phyloP scores from a whole-genome alignment of 2,888 invertebrate species.

The Orthosia cruda region DNA sequence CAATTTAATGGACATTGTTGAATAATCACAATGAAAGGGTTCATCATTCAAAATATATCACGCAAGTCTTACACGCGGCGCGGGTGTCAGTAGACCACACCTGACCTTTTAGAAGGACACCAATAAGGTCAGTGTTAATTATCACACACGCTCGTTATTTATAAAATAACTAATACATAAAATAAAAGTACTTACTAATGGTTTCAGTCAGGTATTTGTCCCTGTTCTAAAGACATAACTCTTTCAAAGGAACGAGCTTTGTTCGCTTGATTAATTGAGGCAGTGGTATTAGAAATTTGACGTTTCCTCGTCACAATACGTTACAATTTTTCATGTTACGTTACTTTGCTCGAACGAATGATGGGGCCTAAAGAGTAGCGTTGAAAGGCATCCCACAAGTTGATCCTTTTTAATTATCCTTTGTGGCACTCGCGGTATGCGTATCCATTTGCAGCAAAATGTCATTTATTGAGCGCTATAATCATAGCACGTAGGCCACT shows the following conservation, averaged over 20 bases:
- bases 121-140: background rate
- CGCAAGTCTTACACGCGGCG: background rate
- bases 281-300: too few species aligned
- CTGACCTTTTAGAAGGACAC: background rate
- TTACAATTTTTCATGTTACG: too few species aligned
- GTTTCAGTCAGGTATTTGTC: background rate
- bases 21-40: too few species aligned
- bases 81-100: background rate
- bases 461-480: constrained; percentile 20
- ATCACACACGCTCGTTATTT: background rate
- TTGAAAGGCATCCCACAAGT: background rate
- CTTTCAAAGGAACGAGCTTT: too few species aligned
- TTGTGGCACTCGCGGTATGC: constrained; percentile 17
- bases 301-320: too few species aligned
- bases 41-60: too few species aligned
- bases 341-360: too few species aligned
- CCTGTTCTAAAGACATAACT: too few species aligned
- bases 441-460: constrained; percentile 27
- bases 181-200: background rate
- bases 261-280: too few species aligned
- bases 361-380: too few species aligned
- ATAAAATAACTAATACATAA: background rate
- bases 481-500: constrained; percentile 36
- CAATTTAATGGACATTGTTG: too few species aligned
- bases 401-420: constrained; percentile 19